Percentiles rank a stretch among this genome's conserved stretches.
Conservation (phyloP, 2,113 vertebrate species). For the Oreochromis spilurus region DNA sequence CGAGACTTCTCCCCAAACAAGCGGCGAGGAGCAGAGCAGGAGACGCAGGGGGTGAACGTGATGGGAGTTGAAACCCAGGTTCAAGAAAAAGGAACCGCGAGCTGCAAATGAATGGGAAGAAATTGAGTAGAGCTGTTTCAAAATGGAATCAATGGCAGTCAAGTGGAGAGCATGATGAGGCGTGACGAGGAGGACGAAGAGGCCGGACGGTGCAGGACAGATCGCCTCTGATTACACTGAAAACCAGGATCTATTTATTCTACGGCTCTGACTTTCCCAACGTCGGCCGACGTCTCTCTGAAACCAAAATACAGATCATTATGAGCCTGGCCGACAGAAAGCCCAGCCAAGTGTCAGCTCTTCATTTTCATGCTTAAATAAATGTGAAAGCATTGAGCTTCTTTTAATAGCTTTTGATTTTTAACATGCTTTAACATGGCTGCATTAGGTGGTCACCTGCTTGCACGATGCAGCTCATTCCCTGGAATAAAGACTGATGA, state of each 20-base stretch:
- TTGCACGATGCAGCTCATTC: background rate
- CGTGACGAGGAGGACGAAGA: background rate
- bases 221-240: background rate
- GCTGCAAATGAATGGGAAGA: background rate
- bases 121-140: background rate
- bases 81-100: background rate
- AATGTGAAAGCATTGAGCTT: background rate
- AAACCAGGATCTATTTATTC: background rate
- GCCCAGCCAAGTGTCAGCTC: background rate
- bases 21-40: background rate
- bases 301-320: background rate
- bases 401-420: background rate
- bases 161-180: background rate
- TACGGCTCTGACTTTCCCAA: background rate
- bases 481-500: background rate
- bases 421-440: accelerated
- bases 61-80: background rate
- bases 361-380: background rate
- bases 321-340: background rate
- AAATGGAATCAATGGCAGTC: constrained; percentile 1
- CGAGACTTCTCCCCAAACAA: background rate
- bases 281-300: accelerated
- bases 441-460: background rate
- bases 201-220: background rate
- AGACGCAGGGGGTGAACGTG: background rate